Base-by-base conservation (phyloP, 2,888 invertebrate genomes). In the Invenusta paracnida region DNA sequence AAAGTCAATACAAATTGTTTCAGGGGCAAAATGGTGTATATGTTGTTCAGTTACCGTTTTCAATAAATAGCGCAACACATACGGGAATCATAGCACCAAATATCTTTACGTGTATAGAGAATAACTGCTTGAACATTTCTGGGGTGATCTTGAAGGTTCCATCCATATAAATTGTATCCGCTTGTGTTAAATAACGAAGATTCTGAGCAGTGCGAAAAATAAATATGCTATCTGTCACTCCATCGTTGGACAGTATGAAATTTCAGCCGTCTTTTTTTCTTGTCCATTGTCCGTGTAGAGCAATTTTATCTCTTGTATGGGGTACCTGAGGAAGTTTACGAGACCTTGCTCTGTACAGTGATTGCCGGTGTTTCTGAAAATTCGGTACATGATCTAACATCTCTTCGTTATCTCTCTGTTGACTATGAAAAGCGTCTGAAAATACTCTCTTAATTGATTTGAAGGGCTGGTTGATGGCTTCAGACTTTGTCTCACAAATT, bases 131-230 rank as follows among this genome's bases (percentile, higher is more conserved):
- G 48, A 48, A 48, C 5, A 48, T 48, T 48, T 48, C 48, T 48
- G 48, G 48, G 48, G 48, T 17, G 48, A 48, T 48, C 48, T 48
- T 48, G 48, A 48, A 48, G 48, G 48, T 48, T 48, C 48, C 48
- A 48, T 48, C 48, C 48, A 48, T n/a, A n/a, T n/a, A n/a, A n/a
- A n/a, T n/a, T n/a, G n/a, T n/a, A n/a, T n/a, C n/a, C n/a, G n/a
- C n/a, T n/a, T n/a, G n/a, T n/a, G n/a, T n/a, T n/a, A n/a, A 48
- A 48, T 48, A 48, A 48, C 48, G 48, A 48, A 48, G 48, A 48
- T 48, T 48, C 48, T 48, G 73, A 73, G 73, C 73, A 73, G 73
- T 73, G 73, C 73, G 11, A 73, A 73, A 5, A 73, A 73, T 73
- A 73, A 73, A 23, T 73, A 73, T 73, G 5, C 73, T 23, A 13